A percentile compares a stretch with the other conserved stretches of the same genome.
Evolutionary conservation across 2,113 vertebrate genomes (phyloP).

Genomic region (Rissa tridactyla): DNA sequence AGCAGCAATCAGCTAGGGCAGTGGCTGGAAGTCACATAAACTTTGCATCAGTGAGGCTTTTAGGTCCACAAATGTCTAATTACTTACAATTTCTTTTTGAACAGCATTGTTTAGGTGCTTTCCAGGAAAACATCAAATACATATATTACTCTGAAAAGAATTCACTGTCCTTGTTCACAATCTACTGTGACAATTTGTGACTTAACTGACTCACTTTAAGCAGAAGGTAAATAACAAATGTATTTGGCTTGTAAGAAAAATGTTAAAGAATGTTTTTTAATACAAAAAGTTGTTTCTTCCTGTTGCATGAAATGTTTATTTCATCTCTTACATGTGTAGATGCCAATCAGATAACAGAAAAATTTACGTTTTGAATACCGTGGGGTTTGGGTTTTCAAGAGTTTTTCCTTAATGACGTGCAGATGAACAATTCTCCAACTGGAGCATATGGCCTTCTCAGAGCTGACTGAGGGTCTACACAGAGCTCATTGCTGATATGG

Average conservation of each 20-base stretch:
- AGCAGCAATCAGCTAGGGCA: background rate
- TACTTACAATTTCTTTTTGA: background rate
- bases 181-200: background rate
- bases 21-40: background rate
- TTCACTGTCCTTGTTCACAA: background rate
- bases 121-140: background rate
- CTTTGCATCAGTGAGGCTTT: background rate
- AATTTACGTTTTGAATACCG: background rate
- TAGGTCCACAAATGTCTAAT: background rate
- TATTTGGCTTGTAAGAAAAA: background rate
- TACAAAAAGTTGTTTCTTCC: background rate
- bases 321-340: background rate
- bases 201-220: constrained; percentile 14
- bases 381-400: background rate
- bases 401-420: background rate
- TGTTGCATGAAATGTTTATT: background rate
- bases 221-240: background rate
- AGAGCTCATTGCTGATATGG: background rate
- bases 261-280: background rate
- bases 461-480: background rate
- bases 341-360: background rate
- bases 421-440: background rate
- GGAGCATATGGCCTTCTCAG: background rate
- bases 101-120: background rate
- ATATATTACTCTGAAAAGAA: background rate